phyloP scores from a whole-genome alignment of 2,113 vertebrate species.

The Nansenia antarctica region DNA sequence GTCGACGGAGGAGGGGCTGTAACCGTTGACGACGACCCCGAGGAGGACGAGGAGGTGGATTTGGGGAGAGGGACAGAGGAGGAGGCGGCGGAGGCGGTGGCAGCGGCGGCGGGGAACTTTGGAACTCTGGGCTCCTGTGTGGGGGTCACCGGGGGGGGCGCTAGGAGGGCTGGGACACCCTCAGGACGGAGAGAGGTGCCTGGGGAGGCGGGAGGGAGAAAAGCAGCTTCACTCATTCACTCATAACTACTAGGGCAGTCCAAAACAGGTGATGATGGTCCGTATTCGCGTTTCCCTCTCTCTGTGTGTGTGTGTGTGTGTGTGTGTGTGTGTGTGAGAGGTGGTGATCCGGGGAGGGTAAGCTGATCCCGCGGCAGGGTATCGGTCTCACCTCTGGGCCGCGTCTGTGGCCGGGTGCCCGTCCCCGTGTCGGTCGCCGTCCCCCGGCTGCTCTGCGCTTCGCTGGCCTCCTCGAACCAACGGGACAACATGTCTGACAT shows the following conservation, averaged over 20 bases:
- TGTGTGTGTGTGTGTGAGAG: too few species aligned
- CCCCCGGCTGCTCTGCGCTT: slow-evolving; percentile 90
- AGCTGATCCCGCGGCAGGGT: too few species aligned
- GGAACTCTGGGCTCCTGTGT: slow-evolving; percentile 54
- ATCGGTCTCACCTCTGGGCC: slow-evolving; percentile 85
- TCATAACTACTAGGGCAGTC: too few species aligned
- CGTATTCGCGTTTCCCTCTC: too few species aligned
- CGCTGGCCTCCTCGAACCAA: slow-evolving; percentile 98
- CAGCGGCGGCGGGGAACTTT: slow-evolving; percentile 76
- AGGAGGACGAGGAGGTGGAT: slow-evolving; percentile 75
- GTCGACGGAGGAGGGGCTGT: slow-evolving; percentile 79
- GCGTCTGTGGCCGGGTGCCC: slow-evolving; percentile 81
- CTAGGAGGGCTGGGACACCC: slow-evolving; percentile 57
- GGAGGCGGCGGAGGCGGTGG: slow-evolving; percentile 59
- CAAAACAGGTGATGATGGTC: too few species aligned
- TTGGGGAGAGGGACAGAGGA: slow-evolving; percentile 55
- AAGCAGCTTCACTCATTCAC: too few species aligned
- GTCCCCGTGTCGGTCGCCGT: too few species aligned
- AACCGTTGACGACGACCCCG: slow-evolving; percentile 72
- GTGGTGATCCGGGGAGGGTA: too few species aligned
- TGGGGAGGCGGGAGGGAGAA: slow-evolving; percentile 13
- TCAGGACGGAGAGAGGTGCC: slow-evolving; percentile 73
- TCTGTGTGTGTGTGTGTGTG: too few species aligned
- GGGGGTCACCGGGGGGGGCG: slow-evolving; percentile 57
- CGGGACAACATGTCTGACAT: slow-evolving; percentile 99